A percentile compares a stretch with the other conserved stretches of the same genome.
Evolutionary conservation across 2,113 vertebrate genomes (phyloP).

Genomic region (Varanus komodoensis): DNA sequence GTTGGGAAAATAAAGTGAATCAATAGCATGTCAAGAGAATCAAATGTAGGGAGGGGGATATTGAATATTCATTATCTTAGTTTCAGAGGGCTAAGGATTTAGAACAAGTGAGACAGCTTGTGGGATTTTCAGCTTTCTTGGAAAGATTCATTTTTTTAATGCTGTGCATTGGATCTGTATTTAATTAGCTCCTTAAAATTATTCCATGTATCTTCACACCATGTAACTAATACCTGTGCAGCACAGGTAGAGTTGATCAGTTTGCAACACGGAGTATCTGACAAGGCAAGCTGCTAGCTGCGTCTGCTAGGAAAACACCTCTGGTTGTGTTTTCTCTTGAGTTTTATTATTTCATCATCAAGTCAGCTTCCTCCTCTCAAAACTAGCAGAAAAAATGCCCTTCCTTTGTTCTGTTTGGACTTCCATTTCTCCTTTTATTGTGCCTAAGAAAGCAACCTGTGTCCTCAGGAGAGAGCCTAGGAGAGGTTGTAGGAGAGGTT

Average conservation of each 20-base stretch:
- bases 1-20: conserved; percentile 87
- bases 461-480: no score
- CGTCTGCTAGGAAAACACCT: background rate
- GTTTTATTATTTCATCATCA: conserved; percentile 1
- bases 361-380: background rate
- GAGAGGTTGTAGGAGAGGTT: no score
- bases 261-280: conserved; percentile 54
- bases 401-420: background rate
- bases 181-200: conserved; percentile 76
- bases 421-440: no score
- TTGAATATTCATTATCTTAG: conserved; percentile 84
- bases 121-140: conserved; percentile 74
- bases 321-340: conserved; percentile 19
- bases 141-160: conserved; percentile 75
- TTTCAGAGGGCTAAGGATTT: conserved; percentile 81
- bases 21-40: conserved; percentile 81
- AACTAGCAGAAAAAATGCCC: no score
- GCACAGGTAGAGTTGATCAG: conserved; percentile 55
- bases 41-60: conserved; percentile 69
- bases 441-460: no score
- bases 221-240: conserved; percentile 43
- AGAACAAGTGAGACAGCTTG: conserved; percentile 68
- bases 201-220: conserved; percentile 65
- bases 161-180: conserved; percentile 69
- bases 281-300: conserved; percentile 41